These are phyloP conservation scores for Brachionus sp. DNA, from an alignment of 1,140 invertebrate genomes.

Conservation along the genomic window DNA sequence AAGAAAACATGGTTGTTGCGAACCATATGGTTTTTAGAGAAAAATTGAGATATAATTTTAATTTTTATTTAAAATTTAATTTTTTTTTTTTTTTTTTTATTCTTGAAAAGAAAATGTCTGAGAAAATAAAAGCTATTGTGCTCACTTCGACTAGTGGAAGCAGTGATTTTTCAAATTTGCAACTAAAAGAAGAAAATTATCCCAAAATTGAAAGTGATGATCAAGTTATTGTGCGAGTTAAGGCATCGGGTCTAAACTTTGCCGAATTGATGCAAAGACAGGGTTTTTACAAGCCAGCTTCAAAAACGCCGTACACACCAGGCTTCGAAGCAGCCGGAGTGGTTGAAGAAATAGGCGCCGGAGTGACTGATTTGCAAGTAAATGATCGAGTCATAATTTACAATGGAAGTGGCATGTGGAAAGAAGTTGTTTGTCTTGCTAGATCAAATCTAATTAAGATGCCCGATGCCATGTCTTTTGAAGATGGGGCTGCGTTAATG, in stretches of 20 bases:
- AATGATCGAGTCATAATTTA: constrained; percentile 79
- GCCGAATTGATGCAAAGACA: constrained; percentile 60
- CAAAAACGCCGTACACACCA: constrained; percentile 58
- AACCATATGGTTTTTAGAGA: neutral
- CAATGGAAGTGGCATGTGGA: constrained; percentile 77
- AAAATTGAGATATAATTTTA: no score
- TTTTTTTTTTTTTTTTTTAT: neutral
- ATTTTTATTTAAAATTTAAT: no score
- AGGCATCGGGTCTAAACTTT: constrained; percentile 58
- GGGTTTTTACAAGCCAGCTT: constrained; percentile 54
- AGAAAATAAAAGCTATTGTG: constrained; percentile 39
- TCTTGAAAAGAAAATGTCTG: neutral
- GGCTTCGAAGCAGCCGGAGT: constrained; percentile 61
- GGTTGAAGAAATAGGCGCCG: constrained; percentile 53
- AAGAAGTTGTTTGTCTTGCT: constrained; percentile 74
- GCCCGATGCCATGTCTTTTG: constrained; percentile 71
- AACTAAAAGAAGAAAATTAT: constrained; percentile 39
- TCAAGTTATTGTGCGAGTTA: constrained; percentile 46
- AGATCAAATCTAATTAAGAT: constrained; percentile 74
- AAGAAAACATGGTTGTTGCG: neutral
- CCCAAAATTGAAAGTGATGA: constrained; percentile 32
- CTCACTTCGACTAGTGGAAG: constrained; percentile 19
- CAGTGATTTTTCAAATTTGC: constrained; percentile 41
- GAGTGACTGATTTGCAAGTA: constrained; percentile 58
- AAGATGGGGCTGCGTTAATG: constrained; percentile 75